phyloP scores from a whole-genome alignment of 1,140 invertebrate genomes.

The Drosophila pseudoananassae region DNA sequence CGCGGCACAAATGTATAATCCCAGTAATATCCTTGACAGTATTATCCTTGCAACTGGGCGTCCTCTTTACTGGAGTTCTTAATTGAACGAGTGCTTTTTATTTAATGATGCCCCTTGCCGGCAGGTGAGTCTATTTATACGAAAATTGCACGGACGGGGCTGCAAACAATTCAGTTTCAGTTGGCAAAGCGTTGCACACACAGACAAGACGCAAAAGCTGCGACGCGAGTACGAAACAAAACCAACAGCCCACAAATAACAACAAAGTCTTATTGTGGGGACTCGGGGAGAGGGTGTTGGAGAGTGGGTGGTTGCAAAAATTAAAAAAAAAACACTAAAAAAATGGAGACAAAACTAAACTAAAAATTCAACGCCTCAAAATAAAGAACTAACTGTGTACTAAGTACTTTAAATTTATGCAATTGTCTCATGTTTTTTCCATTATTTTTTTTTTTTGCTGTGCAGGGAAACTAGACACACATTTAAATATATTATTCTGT shows the following conservation, averaged over 20 bases:
- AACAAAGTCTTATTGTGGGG: not conserved
- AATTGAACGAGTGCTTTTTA: conserved; percentile 80
- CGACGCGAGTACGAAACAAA: conserved; percentile 42
- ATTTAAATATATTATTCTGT: conserved; percentile 54
- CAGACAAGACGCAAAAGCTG: conserved; percentile 66
- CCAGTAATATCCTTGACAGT: conserved; percentile 48
- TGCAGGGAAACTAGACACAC: conserved; percentile 27
- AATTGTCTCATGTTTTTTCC: conserved; percentile 45
- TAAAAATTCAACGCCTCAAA: conserved; percentile 64
- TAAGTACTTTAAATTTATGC: conserved; percentile 54
- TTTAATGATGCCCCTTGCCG: conserved; percentile 83
- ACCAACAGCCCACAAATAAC: conserved; percentile 18
- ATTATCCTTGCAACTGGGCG: conserved; percentile 54
- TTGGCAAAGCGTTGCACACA: conserved; percentile 63
- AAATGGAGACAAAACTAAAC: conserved; percentile 42
- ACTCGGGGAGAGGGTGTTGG: conserved; percentile 11
- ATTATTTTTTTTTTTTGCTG: not conserved
- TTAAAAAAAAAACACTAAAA: conserved; percentile 30
- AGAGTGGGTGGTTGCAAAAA: conserved; percentile 21
- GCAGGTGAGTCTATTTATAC: conserved; percentile 82
- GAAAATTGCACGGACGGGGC: conserved; percentile 55
- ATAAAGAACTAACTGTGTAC: conserved; percentile 44
- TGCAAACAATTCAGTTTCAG: conserved; percentile 63
- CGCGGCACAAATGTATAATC: conserved; percentile 44
- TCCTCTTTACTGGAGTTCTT: conserved; percentile 65